These are phyloP conservation scores for Drosophila kikkawai DNA, from an alignment of 1,140 invertebrate genomes.

Conservation along the genomic window DNA sequence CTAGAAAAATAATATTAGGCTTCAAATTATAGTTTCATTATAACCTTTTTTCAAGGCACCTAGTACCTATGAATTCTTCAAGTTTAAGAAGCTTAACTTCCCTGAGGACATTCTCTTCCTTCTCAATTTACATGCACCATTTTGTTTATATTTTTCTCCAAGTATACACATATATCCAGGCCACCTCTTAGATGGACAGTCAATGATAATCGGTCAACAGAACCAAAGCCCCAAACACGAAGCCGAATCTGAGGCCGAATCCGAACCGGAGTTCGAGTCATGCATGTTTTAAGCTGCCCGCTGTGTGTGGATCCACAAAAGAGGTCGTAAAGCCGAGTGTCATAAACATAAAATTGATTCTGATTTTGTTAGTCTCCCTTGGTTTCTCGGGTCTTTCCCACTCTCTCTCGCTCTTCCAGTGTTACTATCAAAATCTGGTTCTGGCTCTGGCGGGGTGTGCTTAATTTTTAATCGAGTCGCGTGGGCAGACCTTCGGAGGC, in stretches of 20 bases:
- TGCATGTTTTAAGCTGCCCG: conserved; percentile 42
- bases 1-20: no score
- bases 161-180: conserved; percentile 10
- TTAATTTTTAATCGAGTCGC: conserved; percentile 58
- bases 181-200: conserved; percentile 41
- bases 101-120: no score
- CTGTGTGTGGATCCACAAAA: conserved; percentile 50
- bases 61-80: no score
- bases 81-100: neutral
- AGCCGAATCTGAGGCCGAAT: conserved; percentile 18
- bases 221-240: conserved; percentile 19
- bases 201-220: conserved; percentile 32
- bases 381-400: conserved; percentile 48
- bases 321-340: conserved; percentile 53
- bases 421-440: conserved; percentile 27
- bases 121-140: no score
- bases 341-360: conserved; percentile 80
- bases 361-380: conserved; percentile 47
- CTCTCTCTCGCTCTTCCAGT: conserved; percentile 27
- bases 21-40: neutral
- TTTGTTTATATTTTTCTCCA: neutral
- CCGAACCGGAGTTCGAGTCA: conserved; percentile 17
- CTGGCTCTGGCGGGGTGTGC: conserved; percentile 20
- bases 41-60: neutral
- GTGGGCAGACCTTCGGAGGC: conserved; percentile 45